Percentiles rank a stretch among this genome's conserved stretches.
Conservation (phyloP, 1,140 invertebrate species). For the Neodiprion lecontei region DNA sequence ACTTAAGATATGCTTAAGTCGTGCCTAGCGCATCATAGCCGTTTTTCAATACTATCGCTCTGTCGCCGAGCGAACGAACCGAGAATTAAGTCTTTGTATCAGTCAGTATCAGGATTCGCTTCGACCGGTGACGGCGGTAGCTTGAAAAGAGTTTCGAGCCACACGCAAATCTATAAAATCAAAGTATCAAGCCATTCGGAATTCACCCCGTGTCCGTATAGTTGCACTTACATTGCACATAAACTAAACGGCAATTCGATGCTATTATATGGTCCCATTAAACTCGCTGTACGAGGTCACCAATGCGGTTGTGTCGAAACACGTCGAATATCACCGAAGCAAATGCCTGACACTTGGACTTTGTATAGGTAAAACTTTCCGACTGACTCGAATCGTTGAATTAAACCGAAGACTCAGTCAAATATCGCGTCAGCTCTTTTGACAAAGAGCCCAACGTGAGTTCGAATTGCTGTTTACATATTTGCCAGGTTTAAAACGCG, state of each 20-base stretch:
- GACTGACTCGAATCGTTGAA: not conserved
- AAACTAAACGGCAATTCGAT: too few species aligned
- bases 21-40: slow-evolving; percentile 14
- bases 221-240: too few species aligned
- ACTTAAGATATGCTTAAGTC: slow-evolving; percentile 15
- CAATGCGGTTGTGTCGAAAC: too few species aligned
- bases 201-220: too few species aligned
- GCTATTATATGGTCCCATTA: too few species aligned
- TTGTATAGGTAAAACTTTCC: not conserved
- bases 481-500: not conserved
- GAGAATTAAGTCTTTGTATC: not conserved
- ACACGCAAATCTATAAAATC: too few species aligned
- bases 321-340: too few species aligned
- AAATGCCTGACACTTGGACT: too few species aligned
- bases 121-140: not conserved
- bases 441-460: too few species aligned
- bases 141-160: too few species aligned
- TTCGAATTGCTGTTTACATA: not conserved
- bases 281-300: too few species aligned
- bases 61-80: not conserved
- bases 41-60: slow-evolving; percentile 18
- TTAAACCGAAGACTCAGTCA: not conserved
- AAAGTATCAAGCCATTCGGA: too few species aligned
- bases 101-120: not conserved
- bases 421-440: not conserved